Conservation (phyloP, 2,113 vertebrate genomes). For the Pseudonaja textilis region DNA sequence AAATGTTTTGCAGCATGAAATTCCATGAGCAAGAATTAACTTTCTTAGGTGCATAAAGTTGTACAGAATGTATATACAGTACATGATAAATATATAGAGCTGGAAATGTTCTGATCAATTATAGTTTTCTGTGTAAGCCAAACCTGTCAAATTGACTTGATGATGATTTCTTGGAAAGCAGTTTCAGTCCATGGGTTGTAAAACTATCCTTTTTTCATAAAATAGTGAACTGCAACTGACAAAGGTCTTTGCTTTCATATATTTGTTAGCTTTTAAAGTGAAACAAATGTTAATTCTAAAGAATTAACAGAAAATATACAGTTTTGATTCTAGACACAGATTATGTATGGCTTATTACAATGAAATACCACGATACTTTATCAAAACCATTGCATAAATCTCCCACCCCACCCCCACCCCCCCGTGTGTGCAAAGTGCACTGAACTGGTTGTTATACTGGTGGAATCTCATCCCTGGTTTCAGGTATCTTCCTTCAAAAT, state of each 20-base stretch:
- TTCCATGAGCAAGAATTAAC: not conserved
- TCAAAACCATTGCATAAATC: not conserved
- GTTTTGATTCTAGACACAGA: not conserved
- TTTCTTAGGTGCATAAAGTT: not conserved
- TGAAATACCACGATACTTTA: not conserved
- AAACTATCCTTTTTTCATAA: not conserved
- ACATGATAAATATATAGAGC: not conserved
- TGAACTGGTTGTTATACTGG: too few relatives aligned
- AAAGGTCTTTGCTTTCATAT: not conserved
- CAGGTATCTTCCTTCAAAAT: too few relatives aligned
- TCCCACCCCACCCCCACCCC: not conserved
- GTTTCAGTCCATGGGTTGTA: not conserved
- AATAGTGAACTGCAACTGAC: not conserved
- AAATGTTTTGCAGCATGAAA: not conserved
- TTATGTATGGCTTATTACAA: not conserved
- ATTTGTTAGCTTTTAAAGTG: not conserved
- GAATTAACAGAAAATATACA: not conserved
- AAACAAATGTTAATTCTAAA: not conserved
- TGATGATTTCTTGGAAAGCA: not conserved
- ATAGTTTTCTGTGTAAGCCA: not conserved
- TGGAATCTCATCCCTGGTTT: too few relatives aligned
- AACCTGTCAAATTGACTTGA: not conserved
- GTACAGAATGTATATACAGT: not conserved
- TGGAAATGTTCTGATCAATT: not conserved
- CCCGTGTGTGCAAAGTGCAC: too few relatives aligned